These are phyloP conservation scores for Rhynchotus rufescens DNA, from an alignment of 2,797 vertebrate species.

Conservation along the genomic window DNA sequence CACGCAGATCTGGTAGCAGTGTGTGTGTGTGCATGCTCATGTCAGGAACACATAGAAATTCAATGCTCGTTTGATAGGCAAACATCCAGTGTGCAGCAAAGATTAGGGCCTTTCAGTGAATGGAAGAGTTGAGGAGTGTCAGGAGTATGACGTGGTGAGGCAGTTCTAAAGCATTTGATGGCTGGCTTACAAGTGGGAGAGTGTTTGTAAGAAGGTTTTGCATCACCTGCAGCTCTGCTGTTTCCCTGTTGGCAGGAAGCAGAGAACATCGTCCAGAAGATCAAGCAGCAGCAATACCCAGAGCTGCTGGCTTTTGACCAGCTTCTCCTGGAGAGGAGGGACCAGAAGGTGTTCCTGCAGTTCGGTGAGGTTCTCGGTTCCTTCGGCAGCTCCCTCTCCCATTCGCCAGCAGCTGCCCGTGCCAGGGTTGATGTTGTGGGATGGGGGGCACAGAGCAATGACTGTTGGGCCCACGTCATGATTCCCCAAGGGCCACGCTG, in stretches of 20 bases:
- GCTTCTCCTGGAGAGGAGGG: conserved; percentile 88
- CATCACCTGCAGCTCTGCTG: conserved; percentile 34
- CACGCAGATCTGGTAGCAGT: background rate
- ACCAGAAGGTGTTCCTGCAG: conserved; percentile 91
- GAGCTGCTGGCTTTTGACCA: conserved; percentile 92
- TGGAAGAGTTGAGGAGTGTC: background rate
- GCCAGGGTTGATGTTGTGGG: background rate
- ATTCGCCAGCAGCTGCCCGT: background rate
- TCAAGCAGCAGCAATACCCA: conserved; percentile 93
- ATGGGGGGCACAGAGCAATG: background rate
- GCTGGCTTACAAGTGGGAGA: background rate
- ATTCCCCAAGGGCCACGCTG: background rate
- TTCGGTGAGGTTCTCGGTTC: conserved; percentile 84
- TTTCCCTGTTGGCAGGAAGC: conserved; percentile 89
- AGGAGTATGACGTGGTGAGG: background rate
- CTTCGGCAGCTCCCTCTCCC: background rate
- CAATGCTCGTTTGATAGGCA: background rate
- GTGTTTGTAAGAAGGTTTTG: conserved; percentile 7
- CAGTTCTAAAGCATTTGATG: background rate
- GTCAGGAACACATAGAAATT: background rate
- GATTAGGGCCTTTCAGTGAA: background rate
- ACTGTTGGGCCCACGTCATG: background rate
- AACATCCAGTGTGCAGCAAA: background rate
- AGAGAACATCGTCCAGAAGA: conserved; percentile 93
- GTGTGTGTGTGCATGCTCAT: background rate